phyloP scores from a whole-genome alignment of 2,113 vertebrate species.

The Tragelaphus buxtoni region DNA sequence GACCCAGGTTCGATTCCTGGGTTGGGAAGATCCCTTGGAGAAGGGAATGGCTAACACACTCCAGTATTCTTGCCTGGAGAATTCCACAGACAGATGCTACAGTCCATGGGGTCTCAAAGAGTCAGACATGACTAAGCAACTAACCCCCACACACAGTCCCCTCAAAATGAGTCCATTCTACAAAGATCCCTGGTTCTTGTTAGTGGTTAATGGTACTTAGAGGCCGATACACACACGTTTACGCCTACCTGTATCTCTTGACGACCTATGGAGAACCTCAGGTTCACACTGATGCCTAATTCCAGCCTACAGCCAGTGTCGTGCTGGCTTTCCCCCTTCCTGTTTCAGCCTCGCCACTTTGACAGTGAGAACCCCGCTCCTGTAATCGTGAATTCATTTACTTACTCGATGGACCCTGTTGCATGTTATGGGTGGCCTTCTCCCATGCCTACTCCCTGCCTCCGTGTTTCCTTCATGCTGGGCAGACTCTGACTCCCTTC shows the following conservation, averaged over 20 bases:
- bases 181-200: background rate
- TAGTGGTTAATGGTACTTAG: background rate
- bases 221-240: background rate
- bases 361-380: background rate
- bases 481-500: background rate
- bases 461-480: rapidly evolving
- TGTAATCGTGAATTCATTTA: background rate
- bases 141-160: background rate
- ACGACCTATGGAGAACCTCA: background rate
- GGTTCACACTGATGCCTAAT: background rate
- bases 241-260: background rate
- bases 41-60: background rate
- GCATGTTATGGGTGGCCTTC: no score
- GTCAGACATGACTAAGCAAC: background rate
- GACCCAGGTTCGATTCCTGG: background rate
- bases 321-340: background rate
- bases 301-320: background rate
- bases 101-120: background rate
- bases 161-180: background rate
- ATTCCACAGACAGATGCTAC: background rate
- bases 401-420: background rate
- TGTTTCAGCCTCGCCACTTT: background rate
- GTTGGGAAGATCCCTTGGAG: background rate
- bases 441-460: background rate
- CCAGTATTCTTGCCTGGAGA: background rate